These are phyloP conservation scores for Pachycephala philippinensis DNA, from an alignment of 2,113 vertebrate species.

Conservation along the genomic window DNA sequence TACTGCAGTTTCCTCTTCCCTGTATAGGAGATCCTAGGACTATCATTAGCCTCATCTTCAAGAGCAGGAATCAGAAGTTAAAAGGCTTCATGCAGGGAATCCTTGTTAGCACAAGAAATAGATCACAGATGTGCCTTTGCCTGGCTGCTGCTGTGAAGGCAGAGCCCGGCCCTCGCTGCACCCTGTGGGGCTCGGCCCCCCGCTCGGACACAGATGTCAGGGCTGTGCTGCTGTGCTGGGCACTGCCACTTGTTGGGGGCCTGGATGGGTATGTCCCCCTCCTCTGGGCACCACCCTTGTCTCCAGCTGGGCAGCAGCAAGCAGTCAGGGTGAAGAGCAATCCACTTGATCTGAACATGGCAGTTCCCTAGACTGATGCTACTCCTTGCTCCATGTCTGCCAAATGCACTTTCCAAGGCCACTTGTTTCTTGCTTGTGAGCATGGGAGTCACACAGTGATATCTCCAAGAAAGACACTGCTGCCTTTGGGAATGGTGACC, in stretches of 20 bases:
- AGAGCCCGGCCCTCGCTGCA: accelerated
- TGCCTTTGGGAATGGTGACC: background rate
- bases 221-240: background rate
- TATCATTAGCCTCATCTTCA: background rate
- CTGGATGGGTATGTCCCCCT: background rate
- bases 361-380: background rate
- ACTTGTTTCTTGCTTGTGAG: background rate
- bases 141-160: background rate
- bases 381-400: background rate
- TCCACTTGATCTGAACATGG: accelerated
- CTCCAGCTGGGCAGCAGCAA: background rate
- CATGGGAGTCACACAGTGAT: accelerated
- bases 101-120: conserved; percentile 30
- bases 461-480: background rate
- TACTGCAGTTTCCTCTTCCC: background rate
- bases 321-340: background rate
- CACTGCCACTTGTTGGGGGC: background rate
- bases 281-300: accelerated
- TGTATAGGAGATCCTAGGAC: background rate
- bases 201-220: accelerated
- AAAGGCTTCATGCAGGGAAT: background rate
- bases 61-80: background rate
- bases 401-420: background rate
- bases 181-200: accelerated
- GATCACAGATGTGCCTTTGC: conserved; percentile 21